A percentile compares a stretch with the other conserved stretches of the same genome.
Conservation (phyloP, 2,113 vertebrate genomes). For the Campylomormyrus numenius region DNA sequence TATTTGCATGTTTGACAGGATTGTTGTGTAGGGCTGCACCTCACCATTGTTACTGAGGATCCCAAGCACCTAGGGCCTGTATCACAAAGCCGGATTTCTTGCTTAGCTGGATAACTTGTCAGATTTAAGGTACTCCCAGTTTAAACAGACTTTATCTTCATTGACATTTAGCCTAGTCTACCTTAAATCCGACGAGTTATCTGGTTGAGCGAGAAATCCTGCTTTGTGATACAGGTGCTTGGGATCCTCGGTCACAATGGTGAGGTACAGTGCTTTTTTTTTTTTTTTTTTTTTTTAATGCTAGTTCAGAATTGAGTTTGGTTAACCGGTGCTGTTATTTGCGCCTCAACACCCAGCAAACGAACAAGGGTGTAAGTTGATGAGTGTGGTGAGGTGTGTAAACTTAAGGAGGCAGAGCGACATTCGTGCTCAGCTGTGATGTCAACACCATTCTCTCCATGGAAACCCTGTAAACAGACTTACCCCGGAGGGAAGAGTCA, state of each 20-base stretch:
- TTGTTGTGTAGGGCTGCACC: neutral
- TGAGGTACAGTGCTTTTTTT: too few species aligned
- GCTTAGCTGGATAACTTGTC: neutral
- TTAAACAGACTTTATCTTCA: neutral
- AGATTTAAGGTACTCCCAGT: neutral
- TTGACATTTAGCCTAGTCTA: neutral
- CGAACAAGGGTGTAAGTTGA: neutral
- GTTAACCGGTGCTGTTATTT: neutral
- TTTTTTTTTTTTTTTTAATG: too few species aligned
- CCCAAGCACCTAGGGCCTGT: neutral
- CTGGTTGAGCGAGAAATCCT: neutral
- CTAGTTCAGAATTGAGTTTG: neutral
- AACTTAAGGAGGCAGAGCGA: neutral
- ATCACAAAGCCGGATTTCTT: neutral
- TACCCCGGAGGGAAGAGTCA: neutral
- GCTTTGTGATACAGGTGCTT: neutral
- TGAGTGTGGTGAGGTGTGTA: neutral
- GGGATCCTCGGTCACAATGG: too few species aligned
- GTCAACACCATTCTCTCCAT: neutral
- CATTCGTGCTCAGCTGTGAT: neutral
- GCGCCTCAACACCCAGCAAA: neutral
- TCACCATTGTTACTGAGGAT: neutral
- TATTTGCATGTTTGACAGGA: neutral
- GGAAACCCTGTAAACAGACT: conserved; percentile 9
- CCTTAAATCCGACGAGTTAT: neutral